These are phyloP conservation scores for Ellobium chinense DNA, from an alignment of 2,888 invertebrate genomes.

Conservation along the genomic window DNA sequence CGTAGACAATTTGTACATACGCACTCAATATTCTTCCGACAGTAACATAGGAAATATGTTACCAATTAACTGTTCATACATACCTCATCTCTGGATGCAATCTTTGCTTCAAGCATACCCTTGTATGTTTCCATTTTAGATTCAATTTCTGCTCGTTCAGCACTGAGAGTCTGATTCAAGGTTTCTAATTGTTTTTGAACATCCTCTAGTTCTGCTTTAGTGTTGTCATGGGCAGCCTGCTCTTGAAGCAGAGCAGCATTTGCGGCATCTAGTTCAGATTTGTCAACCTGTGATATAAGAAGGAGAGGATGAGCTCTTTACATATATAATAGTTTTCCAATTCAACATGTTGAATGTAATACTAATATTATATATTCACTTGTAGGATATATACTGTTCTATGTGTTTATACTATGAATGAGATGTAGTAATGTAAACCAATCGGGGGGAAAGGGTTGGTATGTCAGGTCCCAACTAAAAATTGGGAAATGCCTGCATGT, in stretches of 20 bases:
- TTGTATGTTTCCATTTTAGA: constrained; percentile 59
- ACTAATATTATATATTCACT: no score
- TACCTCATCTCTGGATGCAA: constrained; percentile 65
- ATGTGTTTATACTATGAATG: no score
- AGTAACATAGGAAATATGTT: neutral
- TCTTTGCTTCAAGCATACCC: constrained; percentile 58
- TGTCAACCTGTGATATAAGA: neutral
- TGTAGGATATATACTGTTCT: no score
- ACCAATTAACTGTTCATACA: neutral
- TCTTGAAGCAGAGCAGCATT: constrained; percentile 68
- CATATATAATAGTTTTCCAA: no score
- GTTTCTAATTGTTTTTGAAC: constrained; percentile 64
- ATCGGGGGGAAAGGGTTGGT: no score
- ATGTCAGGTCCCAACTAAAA: no score
- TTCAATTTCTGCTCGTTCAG: constrained; percentile 59
- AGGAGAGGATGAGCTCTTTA: no score
- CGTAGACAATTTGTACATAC: no score
- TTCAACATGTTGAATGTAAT: no score
- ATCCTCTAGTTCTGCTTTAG: constrained; percentile 70
- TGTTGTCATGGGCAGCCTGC: constrained; percentile 66
- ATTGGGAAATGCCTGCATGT: no score
- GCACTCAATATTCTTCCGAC: no score
- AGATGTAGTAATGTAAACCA: no score
- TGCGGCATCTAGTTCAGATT: constrained; percentile 27
- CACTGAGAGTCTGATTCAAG: constrained; percentile 56